A percentile compares a stretch with the other conserved stretches of the same genome.
Evolutionary conservation across 2,113 vertebrate species (phyloP).

Genomic region (Charina bottae): DNA sequence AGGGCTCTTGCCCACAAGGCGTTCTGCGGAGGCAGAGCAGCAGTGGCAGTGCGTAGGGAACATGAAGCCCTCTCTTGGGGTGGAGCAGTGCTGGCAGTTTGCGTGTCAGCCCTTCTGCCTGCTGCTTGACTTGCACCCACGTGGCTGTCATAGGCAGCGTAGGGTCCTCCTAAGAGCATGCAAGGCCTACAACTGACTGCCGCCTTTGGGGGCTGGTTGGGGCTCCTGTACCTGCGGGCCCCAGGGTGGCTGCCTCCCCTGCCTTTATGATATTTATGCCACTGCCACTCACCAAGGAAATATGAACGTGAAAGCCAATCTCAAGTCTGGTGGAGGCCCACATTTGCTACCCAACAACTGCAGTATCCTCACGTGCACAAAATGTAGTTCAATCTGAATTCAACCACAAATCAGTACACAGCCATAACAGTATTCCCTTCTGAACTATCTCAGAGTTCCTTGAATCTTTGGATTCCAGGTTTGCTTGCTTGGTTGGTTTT

Average conservation of each 20-base stretch:
- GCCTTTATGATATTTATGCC: background rate
- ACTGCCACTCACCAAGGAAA: background rate
- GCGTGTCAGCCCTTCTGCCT: background rate
- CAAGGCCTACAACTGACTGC: background rate
- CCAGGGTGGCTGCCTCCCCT: background rate
- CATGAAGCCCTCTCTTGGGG: background rate
- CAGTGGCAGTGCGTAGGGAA: background rate
- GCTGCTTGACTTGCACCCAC: background rate
- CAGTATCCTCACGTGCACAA: background rate
- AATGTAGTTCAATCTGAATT: slow-evolving; percentile 1
- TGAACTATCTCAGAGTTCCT: background rate
- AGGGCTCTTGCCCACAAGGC: background rate
- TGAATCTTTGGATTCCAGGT: background rate
- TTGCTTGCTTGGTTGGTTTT: background rate
- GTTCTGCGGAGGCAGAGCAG: background rate
- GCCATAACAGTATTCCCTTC: background rate
- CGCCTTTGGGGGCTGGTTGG: background rate
- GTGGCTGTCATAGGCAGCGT: too few relatives aligned
- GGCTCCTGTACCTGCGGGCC: too few relatives aligned
- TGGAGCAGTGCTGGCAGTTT: background rate
- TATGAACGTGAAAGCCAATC: background rate
- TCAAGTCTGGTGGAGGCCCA: background rate
- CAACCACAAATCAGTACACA: background rate
- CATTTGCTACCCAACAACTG: background rate
- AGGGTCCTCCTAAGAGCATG: background rate